Conservation (phyloP, 2,797 vertebrate genomes). For the Florisuga fusca region DNA sequence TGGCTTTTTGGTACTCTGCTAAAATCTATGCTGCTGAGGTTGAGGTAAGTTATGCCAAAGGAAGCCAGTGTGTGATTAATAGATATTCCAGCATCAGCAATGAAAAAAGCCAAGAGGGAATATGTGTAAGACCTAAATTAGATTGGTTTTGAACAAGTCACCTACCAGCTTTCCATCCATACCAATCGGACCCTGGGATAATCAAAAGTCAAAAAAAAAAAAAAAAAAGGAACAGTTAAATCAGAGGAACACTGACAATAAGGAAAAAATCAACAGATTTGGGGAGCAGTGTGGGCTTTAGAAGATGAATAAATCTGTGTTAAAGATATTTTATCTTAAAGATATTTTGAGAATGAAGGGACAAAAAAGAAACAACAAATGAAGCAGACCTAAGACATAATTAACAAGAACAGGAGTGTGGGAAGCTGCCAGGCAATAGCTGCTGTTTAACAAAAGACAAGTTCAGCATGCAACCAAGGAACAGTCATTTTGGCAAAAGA, state of each 20-base stretch:
- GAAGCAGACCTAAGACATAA: conserved; percentile 38
- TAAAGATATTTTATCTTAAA: background rate
- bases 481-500: conserved; percentile 81
- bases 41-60: background rate
- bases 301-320: background rate
- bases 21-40: background rate
- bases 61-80: background rate
- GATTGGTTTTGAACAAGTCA: conserved; percentile 52
- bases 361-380: conserved; percentile 76
- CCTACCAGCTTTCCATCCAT: conserved; percentile 75
- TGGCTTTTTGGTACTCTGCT: background rate
- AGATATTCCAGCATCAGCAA: background rate
- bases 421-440: conserved; percentile 80
- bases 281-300: background rate
- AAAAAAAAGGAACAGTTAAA: conserved; percentile 74
- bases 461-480: conserved; percentile 75
- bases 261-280: background rate
- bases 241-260: conserved; percentile 15
- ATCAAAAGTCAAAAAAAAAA: conserved; percentile 71
- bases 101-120: background rate
- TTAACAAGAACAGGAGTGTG: conserved; percentile 80
- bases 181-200: conserved; percentile 68
- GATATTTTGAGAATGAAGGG: conserved; percentile 6
- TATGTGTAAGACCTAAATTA: conserved; percentile 15
- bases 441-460: conserved; percentile 76